Conservation (phyloP, 2,113 vertebrate genomes). For the Prietella phreatophila region DNA sequence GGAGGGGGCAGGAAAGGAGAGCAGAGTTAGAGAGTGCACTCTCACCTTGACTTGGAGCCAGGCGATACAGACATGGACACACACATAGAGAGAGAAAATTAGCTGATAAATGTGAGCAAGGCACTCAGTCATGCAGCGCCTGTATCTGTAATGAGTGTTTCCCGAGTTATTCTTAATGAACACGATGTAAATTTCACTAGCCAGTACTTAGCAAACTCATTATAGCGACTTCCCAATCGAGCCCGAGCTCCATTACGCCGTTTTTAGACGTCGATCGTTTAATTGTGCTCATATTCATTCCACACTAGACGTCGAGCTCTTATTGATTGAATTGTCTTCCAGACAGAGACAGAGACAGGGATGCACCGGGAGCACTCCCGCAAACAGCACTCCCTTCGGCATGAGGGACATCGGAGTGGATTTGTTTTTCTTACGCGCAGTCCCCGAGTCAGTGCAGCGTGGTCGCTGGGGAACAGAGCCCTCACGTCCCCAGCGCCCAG, state of each 20-base stretch:
- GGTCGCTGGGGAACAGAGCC: neutral
- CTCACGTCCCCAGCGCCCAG: slow-evolving; percentile 17
- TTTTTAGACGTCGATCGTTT: neutral
- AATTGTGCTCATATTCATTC: neutral
- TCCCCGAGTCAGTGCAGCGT: neutral
- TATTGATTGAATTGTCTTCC: neutral
- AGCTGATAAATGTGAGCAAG: slow-evolving; percentile 49
- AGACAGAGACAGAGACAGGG: neutral
- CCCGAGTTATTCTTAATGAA: slow-evolving; percentile 51
- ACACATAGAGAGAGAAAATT: neutral
- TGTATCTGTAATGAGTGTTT: slow-evolving; percentile 38
- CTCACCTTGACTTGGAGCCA: neutral
- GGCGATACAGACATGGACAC: neutral
- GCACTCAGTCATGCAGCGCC: slow-evolving; percentile 49
- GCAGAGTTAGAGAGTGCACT: neutral
- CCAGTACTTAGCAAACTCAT: slow-evolving; percentile 10
- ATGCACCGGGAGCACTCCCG: neutral
- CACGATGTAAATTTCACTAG: slow-evolving; percentile 53
- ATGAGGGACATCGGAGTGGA: neutral
- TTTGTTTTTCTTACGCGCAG: neutral
- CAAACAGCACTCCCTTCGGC: neutral
- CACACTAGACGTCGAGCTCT: neutral
- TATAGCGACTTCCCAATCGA: slow-evolving; percentile 21
- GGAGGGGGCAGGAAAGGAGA: neutral
- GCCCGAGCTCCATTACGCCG: neutral